These are phyloP conservation scores for Formicarius rufipectus DNA, from an alignment of 2,113 vertebrate species.

Conservation along the genomic window DNA sequence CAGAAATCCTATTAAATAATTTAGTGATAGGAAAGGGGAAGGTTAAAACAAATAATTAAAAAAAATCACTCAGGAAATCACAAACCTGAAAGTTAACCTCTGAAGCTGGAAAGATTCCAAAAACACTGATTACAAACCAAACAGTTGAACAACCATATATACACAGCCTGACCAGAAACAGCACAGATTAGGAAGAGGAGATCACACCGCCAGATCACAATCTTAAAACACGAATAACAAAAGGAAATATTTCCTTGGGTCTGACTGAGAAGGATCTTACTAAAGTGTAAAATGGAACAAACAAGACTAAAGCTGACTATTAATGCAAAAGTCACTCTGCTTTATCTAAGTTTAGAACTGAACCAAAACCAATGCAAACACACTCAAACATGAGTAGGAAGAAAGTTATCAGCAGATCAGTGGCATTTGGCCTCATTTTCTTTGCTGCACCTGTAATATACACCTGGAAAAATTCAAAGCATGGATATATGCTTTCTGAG, in stretches of 20 bases:
- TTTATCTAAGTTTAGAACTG: background rate
- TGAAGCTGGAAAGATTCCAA: slow-evolving; percentile 13
- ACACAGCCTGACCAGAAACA: background rate
- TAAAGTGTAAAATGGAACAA: background rate
- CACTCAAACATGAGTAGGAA: background rate
- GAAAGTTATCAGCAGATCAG: background rate
- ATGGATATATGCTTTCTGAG: background rate
- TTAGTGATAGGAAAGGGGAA: background rate
- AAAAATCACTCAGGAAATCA: background rate
- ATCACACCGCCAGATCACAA: background rate
- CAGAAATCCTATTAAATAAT: background rate
- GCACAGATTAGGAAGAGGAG: background rate
- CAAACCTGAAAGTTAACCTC: background rate
- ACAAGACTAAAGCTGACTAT: background rate
- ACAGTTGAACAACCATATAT: background rate
- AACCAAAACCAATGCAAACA: background rate
- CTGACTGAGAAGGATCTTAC: background rate
- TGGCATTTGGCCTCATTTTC: background rate
- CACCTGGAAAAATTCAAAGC: background rate
- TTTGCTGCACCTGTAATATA: background rate
- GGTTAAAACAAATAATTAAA: background rate
- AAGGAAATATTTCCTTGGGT: background rate
- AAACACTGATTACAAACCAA: slow-evolving; percentile 35
- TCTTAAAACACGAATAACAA: background rate
- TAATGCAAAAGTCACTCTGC: background rate